Evolutionary conservation across 2,113 vertebrate genomes (phyloP).

Genomic region (Maccullochella peelii): DNA sequence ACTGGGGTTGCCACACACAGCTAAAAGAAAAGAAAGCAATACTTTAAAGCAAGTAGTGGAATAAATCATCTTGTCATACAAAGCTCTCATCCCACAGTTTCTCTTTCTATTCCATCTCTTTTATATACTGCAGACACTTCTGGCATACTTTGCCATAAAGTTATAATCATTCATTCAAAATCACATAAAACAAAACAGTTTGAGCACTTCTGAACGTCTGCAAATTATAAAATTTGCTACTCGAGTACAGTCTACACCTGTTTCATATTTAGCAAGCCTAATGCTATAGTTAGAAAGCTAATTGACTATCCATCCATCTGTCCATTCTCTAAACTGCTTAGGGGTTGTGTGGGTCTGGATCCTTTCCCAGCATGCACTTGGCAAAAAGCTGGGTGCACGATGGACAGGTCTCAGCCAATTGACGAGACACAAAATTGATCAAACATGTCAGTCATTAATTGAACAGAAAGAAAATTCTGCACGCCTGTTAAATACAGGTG

Average conservation of each 20-base stretch:
- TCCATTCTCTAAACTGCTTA: neutral
- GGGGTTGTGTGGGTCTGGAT: neutral
- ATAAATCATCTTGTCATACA: neutral
- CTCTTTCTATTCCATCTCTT: neutral
- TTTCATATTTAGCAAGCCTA: neutral
- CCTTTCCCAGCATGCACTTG: conserved; percentile 21
- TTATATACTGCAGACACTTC: neutral
- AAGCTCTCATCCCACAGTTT: neutral
- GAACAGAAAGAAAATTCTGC: neutral
- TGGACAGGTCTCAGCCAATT: neutral
- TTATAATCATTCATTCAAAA: neutral
- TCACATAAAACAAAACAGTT: neutral
- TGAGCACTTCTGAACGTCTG: neutral
- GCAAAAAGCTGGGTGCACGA: neutral
- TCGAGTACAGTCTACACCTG: neutral
- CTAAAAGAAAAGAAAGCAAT: neutral
- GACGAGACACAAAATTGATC: neutral
- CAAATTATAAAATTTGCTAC: no score
- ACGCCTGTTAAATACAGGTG: neutral
- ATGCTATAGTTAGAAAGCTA: neutral
- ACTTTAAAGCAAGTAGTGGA: neutral
- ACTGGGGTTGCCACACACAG: neutral
- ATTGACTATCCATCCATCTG: conserved; percentile 20
- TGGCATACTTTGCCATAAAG: neutral
- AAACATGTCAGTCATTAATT: neutral